Conservation (phyloP, 1,140 invertebrate genomes). For the Aphelenchoides besseyi region DNA sequence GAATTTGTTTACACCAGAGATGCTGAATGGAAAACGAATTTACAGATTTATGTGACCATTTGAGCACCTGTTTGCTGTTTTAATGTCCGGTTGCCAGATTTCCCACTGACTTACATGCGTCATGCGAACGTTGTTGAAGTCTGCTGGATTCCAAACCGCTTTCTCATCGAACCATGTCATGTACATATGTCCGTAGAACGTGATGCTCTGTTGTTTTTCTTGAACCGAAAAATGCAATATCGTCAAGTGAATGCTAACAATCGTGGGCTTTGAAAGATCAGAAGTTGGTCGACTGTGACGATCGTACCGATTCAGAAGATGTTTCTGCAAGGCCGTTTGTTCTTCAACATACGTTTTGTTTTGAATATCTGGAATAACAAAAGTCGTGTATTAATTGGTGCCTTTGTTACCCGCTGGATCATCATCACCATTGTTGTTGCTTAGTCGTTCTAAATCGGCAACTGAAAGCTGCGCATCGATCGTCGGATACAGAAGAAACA, state of each 20-base stretch:
- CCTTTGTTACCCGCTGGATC: neutral
- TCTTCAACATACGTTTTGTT: slow-evolving; percentile 18
- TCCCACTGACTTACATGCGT: slow-evolving; percentile 24
- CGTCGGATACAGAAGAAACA: neutral
- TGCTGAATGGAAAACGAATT: slow-evolving; percentile 3
- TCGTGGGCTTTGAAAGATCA: slow-evolving; percentile 1
- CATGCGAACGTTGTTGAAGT: slow-evolving; percentile 16
- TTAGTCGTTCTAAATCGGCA: neutral
- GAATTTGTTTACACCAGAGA: slow-evolving; percentile 1
- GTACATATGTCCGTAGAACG: slow-evolving; percentile 19
- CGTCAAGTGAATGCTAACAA: neutral
- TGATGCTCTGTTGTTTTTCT: slow-evolving; percentile 18
- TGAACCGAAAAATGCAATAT: slow-evolving; percentile 22
- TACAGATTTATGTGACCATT: neutral
- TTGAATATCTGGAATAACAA: neutral
- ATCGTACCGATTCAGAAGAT: slow-evolving; percentile 2
- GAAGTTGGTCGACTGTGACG: neutral
- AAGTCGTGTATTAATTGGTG: too few relatives aligned
- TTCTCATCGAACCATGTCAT: slow-evolving; percentile 29
- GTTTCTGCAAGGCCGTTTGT: slow-evolving; percentile 3
- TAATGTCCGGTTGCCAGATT: slow-evolving; percentile 25
- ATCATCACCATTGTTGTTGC: neutral
- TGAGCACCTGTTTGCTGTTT: slow-evolving; percentile 23
- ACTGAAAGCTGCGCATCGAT: slow-evolving; percentile 7
- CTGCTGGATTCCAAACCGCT: slow-evolving; percentile 12